These are phyloP conservation scores for Balearica regulorum DNA, from an alignment of 2,797 vertebrate species.

Conservation along the genomic window DNA sequence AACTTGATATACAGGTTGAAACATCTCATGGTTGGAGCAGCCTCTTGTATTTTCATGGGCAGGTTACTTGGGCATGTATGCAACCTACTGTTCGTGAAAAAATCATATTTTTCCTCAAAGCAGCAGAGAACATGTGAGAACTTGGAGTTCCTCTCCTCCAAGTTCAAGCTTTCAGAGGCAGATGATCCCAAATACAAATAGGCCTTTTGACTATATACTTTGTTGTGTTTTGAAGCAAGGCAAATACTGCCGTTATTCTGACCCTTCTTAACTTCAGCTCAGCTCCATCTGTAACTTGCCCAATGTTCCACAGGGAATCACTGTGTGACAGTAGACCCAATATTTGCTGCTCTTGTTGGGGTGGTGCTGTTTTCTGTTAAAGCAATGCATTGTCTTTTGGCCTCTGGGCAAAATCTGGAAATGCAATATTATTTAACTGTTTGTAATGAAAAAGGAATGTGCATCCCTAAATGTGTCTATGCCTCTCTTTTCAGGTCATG, in stretches of 20 bases:
- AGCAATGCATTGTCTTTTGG: neutral
- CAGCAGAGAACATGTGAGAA: neutral
- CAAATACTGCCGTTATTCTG: neutral
- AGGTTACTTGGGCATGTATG: neutral
- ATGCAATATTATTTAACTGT: neutral
- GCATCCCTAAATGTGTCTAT: neutral
- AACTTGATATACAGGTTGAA: neutral
- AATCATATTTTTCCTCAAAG: neutral
- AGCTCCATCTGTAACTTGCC: neutral
- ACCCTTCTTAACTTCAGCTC: neutral
- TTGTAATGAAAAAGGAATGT: neutral
- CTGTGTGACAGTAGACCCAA: neutral
- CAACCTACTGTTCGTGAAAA: neutral
- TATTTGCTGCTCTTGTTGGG: neutral
- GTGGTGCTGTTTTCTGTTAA: neutral
- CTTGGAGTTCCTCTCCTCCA: neutral
- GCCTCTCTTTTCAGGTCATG: constrained; percentile 83
- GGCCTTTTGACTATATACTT: neutral
- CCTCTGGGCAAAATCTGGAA: neutral
- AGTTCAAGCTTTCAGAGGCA: neutral
- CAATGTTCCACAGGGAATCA: neutral
- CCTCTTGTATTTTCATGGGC: neutral
- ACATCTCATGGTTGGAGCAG: neutral
- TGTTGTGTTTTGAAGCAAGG: neutral
- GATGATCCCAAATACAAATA: neutral